Conservation (phyloP, 2,888 invertebrate genomes). For the Hirtodrosophila trivittata region DNA sequence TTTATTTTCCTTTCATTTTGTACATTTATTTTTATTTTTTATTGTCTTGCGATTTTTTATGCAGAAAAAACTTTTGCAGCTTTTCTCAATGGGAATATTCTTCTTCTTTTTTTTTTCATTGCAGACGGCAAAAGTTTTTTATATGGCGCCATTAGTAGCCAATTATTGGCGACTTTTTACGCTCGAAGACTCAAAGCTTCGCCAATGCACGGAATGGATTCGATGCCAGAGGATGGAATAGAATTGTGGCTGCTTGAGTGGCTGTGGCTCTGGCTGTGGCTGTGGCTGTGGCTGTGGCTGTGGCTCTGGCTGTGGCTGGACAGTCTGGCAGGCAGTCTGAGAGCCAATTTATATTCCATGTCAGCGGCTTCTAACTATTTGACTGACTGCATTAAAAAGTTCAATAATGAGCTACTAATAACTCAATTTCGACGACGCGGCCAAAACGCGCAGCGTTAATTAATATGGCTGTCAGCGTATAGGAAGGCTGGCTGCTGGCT, state of each 20-base stretch:
- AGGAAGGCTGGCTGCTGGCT: too few relatives aligned
- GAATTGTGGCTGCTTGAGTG: not conserved
- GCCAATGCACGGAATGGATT: not conserved
- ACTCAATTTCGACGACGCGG: conserved; percentile 62
- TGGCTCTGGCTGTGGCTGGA: not conserved
- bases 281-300: too few relatives aligned
- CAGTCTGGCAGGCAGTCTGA: not conserved
- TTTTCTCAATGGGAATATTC: conserved; percentile 53
- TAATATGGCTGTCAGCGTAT: conserved; percentile 48
- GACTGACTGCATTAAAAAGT: conserved; percentile 69
- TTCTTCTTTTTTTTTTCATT: conserved; percentile 53
- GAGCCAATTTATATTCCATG: conserved; percentile 68
- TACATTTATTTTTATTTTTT: conserved; percentile 23
- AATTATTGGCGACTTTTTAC: conserved; percentile 76
- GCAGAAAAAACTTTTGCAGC: conserved; percentile 48
- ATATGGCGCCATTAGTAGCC: conserved; percentile 75
- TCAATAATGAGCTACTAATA: conserved; percentile 74
- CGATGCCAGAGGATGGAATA: not conserved
- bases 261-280: not conserved
- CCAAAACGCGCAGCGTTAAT: conserved; percentile 45
- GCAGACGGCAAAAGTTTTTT: conserved; percentile 72
- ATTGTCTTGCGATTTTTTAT: conserved; percentile 20
- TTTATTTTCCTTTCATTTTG: conserved; percentile 19
- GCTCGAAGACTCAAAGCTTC: conserved; percentile 34
- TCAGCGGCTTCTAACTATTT: conserved; percentile 68